Percentiles rank a stretch among this genome's conserved stretches.
Conservation (phyloP, 2,888 invertebrate species). For the Drosophila infuscata region DNA sequence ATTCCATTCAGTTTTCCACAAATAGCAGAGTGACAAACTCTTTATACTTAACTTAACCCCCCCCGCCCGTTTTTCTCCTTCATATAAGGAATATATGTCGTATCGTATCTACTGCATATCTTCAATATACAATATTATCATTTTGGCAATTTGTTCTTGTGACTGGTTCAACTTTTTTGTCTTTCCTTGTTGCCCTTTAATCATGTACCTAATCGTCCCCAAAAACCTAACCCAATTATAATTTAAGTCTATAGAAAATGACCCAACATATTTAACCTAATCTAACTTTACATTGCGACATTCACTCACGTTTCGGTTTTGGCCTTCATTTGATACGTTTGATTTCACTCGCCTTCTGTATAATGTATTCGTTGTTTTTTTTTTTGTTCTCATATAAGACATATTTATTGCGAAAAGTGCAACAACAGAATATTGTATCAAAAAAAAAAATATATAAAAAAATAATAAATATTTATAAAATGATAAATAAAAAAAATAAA, state of each 20-base stretch:
- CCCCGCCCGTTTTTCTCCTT: constrained; percentile 12
- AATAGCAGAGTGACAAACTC: background rate
- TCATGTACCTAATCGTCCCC: constrained; percentile 10
- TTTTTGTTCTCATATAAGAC: constrained; percentile 43
- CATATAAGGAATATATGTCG: constrained; percentile 16
- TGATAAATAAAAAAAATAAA: constrained; percentile 37
- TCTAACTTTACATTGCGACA: constrained; percentile 31
- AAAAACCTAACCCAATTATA: constrained; percentile 19
- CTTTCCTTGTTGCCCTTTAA: constrained; percentile 1
- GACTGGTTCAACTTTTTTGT: constrained; percentile 1
- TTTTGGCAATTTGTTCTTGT: constrained; percentile 23
- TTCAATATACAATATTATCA: constrained; percentile 14
- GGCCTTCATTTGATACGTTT: constrained; percentile 33
- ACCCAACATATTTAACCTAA: constrained; percentile 19
- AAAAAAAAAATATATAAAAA: constrained; percentile 28
- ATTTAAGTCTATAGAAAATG: constrained; percentile 11
- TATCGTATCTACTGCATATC: constrained; percentile 21
- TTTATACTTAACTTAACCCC: background rate
- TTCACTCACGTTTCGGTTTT: constrained; percentile 33
- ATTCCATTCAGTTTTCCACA: constrained; percentile 4
- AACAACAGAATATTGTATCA: constrained; percentile 50
- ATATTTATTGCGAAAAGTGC: constrained; percentile 41
- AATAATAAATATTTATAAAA: background rate
- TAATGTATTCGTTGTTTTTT: constrained; percentile 32
- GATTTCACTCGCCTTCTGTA: constrained; percentile 52